Percentiles rank a stretch among this genome's conserved stretches.
Evolutionary conservation across 2,888 invertebrate species (phyloP).

Genomic region (Callinectes sapidus): DNA sequence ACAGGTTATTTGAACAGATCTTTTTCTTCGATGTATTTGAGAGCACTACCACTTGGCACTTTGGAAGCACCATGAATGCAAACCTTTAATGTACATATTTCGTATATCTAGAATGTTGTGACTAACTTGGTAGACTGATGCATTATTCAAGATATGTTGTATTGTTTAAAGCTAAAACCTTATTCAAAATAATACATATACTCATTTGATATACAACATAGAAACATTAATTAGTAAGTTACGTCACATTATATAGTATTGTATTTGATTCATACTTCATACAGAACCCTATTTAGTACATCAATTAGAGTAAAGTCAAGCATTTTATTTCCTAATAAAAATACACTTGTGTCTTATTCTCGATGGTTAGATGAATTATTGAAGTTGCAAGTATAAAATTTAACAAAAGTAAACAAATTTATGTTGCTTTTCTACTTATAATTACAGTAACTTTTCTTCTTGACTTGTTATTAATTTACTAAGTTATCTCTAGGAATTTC

Average conservation of each 20-base stretch:
- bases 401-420: not conserved
- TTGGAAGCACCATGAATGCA: not conserved
- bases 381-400: not conserved
- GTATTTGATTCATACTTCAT: no score
- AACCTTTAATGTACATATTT: not conserved
- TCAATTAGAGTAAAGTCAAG: not conserved
- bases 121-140: not conserved
- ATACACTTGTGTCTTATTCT: not conserved
- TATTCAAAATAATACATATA: not conserved
- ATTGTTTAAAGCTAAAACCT: not conserved
- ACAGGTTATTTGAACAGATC: slow-evolving; percentile 14
- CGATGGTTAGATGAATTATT: no score
- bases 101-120: not conserved
- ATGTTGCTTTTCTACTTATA: not conserved
- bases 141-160: not conserved
- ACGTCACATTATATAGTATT: no score
- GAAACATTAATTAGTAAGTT: not conserved
- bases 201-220: not conserved
- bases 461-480: not conserved
- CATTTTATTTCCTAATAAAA: not conserved
- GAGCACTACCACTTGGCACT: not conserved
- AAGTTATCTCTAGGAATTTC: not conserved
- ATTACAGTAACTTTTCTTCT: not conserved
- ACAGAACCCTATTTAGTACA: not conserved
- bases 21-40: slow-evolving; percentile 5